Evolutionary conservation across 2,888 invertebrate species (phyloP).

Genomic region (Nineta flava): DNA sequence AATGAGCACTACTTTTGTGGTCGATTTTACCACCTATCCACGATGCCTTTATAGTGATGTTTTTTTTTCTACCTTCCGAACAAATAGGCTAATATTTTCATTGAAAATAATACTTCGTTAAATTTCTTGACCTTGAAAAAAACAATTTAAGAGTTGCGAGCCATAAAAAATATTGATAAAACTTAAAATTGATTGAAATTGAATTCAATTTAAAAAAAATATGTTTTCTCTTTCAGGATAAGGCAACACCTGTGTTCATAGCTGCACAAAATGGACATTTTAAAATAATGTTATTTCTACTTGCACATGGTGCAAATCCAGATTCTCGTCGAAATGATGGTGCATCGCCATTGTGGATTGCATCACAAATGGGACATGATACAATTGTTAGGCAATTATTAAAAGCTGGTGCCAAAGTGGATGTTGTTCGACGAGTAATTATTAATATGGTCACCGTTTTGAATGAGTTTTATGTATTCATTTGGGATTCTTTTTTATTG

Average conservation of each 20-base stretch:
- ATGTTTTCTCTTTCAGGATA: constrained; percentile 46
- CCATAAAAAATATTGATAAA: too few relatives aligned
- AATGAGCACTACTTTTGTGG: too few relatives aligned
- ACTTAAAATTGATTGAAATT: too few relatives aligned
- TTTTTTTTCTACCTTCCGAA: too few relatives aligned
- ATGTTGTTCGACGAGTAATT: constrained; percentile 54
- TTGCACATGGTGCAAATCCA: constrained; percentile 54
- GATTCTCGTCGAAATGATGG: constrained; percentile 67
- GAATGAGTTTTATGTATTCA: constrained; percentile 1
- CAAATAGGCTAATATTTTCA: too few relatives aligned
- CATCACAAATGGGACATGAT: constrained; percentile 88
- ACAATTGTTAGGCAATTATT: constrained; percentile 62
- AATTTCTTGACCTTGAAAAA: too few relatives aligned
- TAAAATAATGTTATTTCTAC: constrained; percentile 54
- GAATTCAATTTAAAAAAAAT: too few relatives aligned
- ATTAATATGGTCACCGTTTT: constrained; percentile 3
- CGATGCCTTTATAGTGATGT: too few relatives aligned
- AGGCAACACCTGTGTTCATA: constrained; percentile 81
- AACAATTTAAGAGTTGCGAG: too few relatives aligned
- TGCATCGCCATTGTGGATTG: constrained; percentile 85
- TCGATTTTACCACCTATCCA: too few relatives aligned
- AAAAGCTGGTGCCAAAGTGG: constrained; percentile 61
- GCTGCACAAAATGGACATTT: constrained; percentile 89
- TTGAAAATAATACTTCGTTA: too few relatives aligned
- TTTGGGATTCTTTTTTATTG: constrained; percentile 14